Percentiles rank a stretch among this genome's conserved stretches.
These are phyloP conservation scores for Discoglossus pictus DNA, from an alignment of 2,797 vertebrate species.

Conservation along the genomic window DNA sequence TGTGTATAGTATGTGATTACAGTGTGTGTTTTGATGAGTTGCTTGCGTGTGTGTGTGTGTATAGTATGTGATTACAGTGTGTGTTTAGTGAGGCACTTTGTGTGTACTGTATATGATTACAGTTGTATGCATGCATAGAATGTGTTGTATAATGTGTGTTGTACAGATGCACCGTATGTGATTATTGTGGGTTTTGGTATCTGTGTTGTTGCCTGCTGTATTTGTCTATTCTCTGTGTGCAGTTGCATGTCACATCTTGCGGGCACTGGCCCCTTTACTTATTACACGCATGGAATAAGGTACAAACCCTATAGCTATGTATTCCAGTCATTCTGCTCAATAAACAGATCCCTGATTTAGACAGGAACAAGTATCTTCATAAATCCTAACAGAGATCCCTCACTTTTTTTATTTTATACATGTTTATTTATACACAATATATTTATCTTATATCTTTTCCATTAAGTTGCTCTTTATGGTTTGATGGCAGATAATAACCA, in stretches of 20 bases:
- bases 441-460: too few relatives aligned
- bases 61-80: neutral
- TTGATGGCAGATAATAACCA: too few relatives aligned
- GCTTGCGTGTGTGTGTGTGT: neutral
- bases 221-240: slow-evolving; percentile 9
- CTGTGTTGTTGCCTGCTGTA: slow-evolving; percentile 12
- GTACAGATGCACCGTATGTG: too few relatives aligned
- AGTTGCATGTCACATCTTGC: slow-evolving; percentile 11
- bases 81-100: too few relatives aligned
- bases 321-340: slow-evolving; percentile 7
- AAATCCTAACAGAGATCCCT: neutral
- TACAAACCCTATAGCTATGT: slow-evolving; percentile 14
- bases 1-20: neutral
- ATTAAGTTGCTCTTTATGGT: too few relatives aligned
- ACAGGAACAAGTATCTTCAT: slow-evolving; percentile 7
- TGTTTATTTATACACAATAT: too few relatives aligned
- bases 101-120: too few relatives aligned
- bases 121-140: too few relatives aligned
- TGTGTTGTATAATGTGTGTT: too few relatives aligned
- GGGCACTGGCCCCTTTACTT: slow-evolving; percentile 3
- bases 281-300: slow-evolving; percentile 11
- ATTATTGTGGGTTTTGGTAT: neutral
- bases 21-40: neutral
- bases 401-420: too few relatives aligned
- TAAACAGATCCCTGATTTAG: slow-evolving; percentile 24